Conservation (phyloP, 2,113 vertebrate genomes). For the Cettia cetti region DNA sequence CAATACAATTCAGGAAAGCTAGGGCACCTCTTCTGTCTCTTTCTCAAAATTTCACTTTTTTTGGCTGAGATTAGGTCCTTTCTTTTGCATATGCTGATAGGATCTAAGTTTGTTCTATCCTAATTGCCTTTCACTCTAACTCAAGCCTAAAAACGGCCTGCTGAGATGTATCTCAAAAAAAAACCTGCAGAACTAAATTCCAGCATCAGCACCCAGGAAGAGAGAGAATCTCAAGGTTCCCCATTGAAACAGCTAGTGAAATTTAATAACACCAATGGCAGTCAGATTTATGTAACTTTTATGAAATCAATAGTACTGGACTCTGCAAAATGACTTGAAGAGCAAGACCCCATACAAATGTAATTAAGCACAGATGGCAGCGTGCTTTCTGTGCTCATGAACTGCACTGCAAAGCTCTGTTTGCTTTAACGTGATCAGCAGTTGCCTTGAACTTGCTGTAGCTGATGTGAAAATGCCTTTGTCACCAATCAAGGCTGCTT, state of each 20-base stretch:
- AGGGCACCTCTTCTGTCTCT: not conserved
- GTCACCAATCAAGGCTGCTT: not conserved
- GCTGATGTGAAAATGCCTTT: not conserved
- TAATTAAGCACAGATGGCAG: constrained; percentile 39
- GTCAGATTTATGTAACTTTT: constrained; percentile 53
- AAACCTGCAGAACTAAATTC: not conserved
- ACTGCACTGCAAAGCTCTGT: not conserved
- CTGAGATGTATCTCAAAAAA: not conserved
- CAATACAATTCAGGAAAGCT: not conserved
- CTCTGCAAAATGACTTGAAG: constrained; percentile 30
- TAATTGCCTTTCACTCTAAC: not conserved
- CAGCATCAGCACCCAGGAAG: not conserved
- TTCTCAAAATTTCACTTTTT: not conserved
- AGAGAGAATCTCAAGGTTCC: not conserved
- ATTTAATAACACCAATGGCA: constrained; percentile 12
- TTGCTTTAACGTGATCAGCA: not conserved
- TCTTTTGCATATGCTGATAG: not conserved
- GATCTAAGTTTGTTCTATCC: not conserved
- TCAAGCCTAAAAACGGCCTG: not conserved
- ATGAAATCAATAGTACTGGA: constrained; percentile 42
- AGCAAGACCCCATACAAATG: constrained; percentile 25
- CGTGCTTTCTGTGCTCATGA: not conserved
- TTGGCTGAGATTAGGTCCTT: not conserved
- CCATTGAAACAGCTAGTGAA: not conserved
- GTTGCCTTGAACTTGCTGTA: constrained; percentile 37